Percentiles rank a stretch among this genome's conserved stretches.
phyloP scores from a whole-genome alignment of 2,797 vertebrate species.

The Garrulus glandarius region DNA sequence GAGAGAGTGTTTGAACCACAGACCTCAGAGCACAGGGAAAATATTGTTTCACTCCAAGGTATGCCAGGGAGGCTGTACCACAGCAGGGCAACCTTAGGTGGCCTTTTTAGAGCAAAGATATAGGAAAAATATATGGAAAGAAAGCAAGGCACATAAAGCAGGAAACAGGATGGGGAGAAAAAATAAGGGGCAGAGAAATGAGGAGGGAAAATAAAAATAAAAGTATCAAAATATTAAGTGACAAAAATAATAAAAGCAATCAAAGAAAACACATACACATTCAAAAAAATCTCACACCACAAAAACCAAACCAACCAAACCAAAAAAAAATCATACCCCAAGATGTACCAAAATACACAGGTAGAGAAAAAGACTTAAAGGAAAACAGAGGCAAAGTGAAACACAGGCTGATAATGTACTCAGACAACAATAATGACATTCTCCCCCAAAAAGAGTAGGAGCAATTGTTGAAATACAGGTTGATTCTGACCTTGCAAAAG shows the following conservation, averaged over 20 bases:
- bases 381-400: neutral
- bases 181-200: neutral
- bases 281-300: neutral
- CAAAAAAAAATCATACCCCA: neutral
- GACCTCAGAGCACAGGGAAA: conserved; percentile 51
- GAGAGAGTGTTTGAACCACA: conserved; percentile 32
- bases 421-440: neutral
- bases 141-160: neutral
- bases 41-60: conserved; percentile 46
- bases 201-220: neutral
- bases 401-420: neutral
- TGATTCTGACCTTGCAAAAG: neutral
- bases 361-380: neutral
- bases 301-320: neutral
- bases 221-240: neutral
- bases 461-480: neutral
- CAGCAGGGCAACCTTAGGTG: conserved; percentile 23
- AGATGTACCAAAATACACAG: neutral
- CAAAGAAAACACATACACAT: neutral
- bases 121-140: neutral
- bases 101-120: conserved; percentile 17
- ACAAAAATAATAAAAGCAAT: neutral
- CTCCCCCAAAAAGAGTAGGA: neutral
- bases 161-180: neutral
- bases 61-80: conserved; percentile 9